Base-by-base conservation (phyloP, 1,140 invertebrate species). In the Megathymus violae region DNA sequence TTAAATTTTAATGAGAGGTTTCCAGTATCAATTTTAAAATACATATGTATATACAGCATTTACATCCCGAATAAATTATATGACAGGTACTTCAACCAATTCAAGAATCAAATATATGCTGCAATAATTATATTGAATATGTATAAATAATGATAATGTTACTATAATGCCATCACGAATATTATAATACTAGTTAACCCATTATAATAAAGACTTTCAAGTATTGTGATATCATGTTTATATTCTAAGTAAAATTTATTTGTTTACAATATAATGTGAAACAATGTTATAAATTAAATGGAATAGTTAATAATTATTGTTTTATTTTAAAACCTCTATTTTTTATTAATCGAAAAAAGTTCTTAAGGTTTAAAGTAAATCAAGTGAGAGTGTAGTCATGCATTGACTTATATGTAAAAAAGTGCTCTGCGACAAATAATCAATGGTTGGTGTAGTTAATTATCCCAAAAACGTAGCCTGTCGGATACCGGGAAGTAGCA, bases 151-250 rank as follows among this genome's bases (percentile, higher is more conserved):
- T 16, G 44, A 44, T 52, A 14, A 22, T 7, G 27, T 31, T 7
- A 2, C 19, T 22, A 22, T 31, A 31, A 31, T 31, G 4, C 27
- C 4, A 9, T 31, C 27, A 31, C 27, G 27, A 9, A 14, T 27
- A 50, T 1, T 43, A 7, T 27, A 41, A 17, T 34, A 48, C 17
- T 43, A 43, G 7, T 43, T 43, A 17, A 70, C 51, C 54, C 47
- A 67, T 69, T 64, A 73, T 59, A 38, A 51, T 78, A 72, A 79
- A 79, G 76, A 79, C 76, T 78, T 77, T 85, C 70, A 85, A 87
- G 73, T 88, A 89, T 87, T 89, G 85, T 89, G 86, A 87, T 89
- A 89, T 86, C 69, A 65, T 78, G 38, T 74, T 80, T 76, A 76
- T 76, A 71, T 78, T 78, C 56, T 82, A 79, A 76, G 71, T 84